phyloP scores from a whole-genome alignment of 2,888 invertebrate genomes.

The Seladonia tumulorum region DNA sequence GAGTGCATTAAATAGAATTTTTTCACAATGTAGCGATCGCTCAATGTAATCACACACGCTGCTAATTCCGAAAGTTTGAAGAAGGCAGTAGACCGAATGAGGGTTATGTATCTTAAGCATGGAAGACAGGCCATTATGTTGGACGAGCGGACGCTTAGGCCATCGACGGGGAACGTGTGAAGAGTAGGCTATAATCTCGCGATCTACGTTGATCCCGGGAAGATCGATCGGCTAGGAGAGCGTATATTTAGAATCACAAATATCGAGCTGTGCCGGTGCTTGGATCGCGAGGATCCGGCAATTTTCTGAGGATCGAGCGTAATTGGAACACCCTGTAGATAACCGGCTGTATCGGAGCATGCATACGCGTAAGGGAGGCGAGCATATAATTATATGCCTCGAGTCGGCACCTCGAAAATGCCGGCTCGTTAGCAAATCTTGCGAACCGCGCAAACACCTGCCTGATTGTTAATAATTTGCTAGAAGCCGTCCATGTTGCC shows the following conservation, averaged over 20 bases:
- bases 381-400: slow-evolving; percentile 80
- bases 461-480: slow-evolving; percentile 81
- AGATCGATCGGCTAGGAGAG: slow-evolving; percentile 9
- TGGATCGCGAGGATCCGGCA: not conserved
- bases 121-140: not conserved
- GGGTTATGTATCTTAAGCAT: not conserved
- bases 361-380: slow-evolving; percentile 68
- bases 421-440: slow-evolving; percentile 80
- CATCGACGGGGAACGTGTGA: not conserved
- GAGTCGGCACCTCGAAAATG: slow-evolving; percentile 80
- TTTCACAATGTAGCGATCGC: not conserved
- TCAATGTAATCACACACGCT: not conserved
- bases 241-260: slow-evolving; percentile 22
- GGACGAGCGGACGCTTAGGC: not conserved
- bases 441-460: slow-evolving; percentile 78
- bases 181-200: slow-evolving; percentile 1
- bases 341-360: slow-evolving; percentile 66
- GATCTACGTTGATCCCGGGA: slow-evolving; percentile 1
- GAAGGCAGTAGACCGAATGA: not conserved
- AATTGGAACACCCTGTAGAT: slow-evolving; percentile 71
- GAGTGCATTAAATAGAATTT: not conserved
- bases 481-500: slow-evolving; percentile 61
- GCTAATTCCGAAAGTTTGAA: not conserved
- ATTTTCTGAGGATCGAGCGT: slow-evolving; percentile 10
- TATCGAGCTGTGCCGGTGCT: not conserved